Base-by-base conservation (phyloP, 2,113 vertebrate species). In the rabbit (Oryctolagus cuniculus) region DNA sequence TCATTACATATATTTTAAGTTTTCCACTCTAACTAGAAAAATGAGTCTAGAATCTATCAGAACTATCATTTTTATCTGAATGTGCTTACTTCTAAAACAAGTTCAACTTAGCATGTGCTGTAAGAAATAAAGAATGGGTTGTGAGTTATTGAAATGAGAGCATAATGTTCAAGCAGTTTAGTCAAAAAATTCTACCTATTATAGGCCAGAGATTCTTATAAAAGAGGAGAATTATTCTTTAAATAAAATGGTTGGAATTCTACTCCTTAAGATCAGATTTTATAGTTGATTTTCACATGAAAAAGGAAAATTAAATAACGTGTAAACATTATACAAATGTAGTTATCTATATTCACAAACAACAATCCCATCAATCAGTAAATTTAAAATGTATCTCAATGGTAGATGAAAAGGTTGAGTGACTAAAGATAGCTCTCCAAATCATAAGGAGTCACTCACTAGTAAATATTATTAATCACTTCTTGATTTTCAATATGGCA, bases 171-270 rank as follows among this genome's bases (percentile, higher is more conserved):
- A 84, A 36, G 44, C 34, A 75, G 66, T 87, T 92, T 53, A 34
- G 11, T 22, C 53, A 44, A 77, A 94, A 87, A 70, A 31, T 51
- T 82, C 31, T 86, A 38, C 5, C 21, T 77, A 51, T 63, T 72
- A 58, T n/a, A 15, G 34, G 2, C 36, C 74, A 77, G 61, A 94
- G 51, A 92, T 77, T 89, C 29, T 92, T 22, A 85, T 61, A 81
- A 22, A 86, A 89, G 75, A 58, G 58, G 34, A 87, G 51, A 78
- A 66, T 70, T 89, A 53, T 93, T 94, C 25, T 38, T 95, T 92
- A 89, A 92, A 77, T 92, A 29, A 80, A 93, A 86, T 1, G 92
- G 87, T 29, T 78, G n/a, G 75, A 49, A 83, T 73, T 67, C 19
- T 22, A 34, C 74, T 64, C 58, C 70, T 73, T 64, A 74, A 70